phyloP scores from a whole-genome alignment of 2,113 vertebrate species.

The Thomomys bottae region DNA sequence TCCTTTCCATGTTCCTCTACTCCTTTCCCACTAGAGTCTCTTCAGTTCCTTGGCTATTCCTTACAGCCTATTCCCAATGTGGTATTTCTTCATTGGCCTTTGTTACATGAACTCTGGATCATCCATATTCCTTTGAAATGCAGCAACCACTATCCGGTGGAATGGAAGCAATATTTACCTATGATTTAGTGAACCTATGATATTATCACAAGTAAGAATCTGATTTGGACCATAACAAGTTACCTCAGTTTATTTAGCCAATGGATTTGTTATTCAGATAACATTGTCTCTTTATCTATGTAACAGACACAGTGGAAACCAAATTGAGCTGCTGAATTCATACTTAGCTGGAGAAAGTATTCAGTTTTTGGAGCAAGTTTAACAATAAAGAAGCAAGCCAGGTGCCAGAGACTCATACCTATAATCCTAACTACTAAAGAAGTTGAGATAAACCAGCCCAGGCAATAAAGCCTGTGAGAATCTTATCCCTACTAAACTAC shows the following conservation, averaged over 20 bases:
- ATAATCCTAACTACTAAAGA: too few species aligned
- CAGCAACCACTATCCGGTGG: background rate
- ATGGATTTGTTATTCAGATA: background rate
- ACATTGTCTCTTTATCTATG: background rate
- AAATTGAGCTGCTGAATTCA: background rate
- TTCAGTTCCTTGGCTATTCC: background rate
- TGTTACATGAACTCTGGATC: background rate
- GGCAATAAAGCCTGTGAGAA: too few species aligned
- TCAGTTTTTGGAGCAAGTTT: conserved; percentile 17
- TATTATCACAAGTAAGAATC: background rate
- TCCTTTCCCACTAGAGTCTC: background rate
- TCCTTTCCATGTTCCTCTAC: background rate
- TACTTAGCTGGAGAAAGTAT: background rate
- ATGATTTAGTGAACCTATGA: background rate
- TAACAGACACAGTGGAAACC: background rate
- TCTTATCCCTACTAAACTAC: too few species aligned
- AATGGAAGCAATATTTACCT: background rate
- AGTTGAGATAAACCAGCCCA: too few species aligned
- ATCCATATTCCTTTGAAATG: background rate
- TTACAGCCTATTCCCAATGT: background rate
- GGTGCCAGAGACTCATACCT: background rate
- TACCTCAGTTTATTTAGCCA: background rate
- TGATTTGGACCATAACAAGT: background rate
- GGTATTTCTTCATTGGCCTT: background rate
- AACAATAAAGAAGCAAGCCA: background rate